A percentile compares a stretch with the other conserved stretches of the same genome.
Evolutionary conservation across 2,113 vertebrate species (phyloP).

Genomic region (Eulemur macaco): DNA sequence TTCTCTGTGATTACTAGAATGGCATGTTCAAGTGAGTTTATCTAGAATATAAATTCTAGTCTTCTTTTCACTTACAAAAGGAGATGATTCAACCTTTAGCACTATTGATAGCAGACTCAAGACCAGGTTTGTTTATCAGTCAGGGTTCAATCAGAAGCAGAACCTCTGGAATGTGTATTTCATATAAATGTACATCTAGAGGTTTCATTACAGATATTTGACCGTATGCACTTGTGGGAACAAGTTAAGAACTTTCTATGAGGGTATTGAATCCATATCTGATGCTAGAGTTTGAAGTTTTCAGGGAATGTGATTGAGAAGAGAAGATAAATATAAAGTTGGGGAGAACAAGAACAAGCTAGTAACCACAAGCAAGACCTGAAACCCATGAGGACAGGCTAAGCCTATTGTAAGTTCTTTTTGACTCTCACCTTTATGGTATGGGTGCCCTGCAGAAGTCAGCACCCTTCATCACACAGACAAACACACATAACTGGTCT

Average conservation of each 20-base stretch:
- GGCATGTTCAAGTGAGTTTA: background rate
- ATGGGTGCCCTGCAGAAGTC: background rate
- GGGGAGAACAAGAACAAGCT: background rate
- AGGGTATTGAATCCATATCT: background rate
- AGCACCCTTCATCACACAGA: background rate
- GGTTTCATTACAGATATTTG: background rate
- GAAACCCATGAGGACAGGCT: background rate
- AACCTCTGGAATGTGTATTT: background rate
- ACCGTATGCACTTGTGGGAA: background rate
- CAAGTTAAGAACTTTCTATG: background rate
- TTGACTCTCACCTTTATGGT: background rate
- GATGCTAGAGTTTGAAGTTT: background rate
- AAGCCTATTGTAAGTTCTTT: background rate
- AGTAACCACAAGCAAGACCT: background rate
- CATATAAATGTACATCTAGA: too few species aligned
- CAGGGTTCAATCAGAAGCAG: background rate
- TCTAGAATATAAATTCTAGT: background rate
- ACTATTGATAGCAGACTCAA: background rate
- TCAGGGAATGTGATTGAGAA: background rate
- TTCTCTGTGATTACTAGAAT: background rate
- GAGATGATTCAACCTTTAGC: background rate
- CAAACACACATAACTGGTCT: background rate
- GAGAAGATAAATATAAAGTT: background rate
- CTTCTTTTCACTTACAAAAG: background rate
- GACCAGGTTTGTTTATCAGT: background rate